Base-by-base conservation (phyloP, 2,888 invertebrate genomes). In the Sericinus montela region DNA sequence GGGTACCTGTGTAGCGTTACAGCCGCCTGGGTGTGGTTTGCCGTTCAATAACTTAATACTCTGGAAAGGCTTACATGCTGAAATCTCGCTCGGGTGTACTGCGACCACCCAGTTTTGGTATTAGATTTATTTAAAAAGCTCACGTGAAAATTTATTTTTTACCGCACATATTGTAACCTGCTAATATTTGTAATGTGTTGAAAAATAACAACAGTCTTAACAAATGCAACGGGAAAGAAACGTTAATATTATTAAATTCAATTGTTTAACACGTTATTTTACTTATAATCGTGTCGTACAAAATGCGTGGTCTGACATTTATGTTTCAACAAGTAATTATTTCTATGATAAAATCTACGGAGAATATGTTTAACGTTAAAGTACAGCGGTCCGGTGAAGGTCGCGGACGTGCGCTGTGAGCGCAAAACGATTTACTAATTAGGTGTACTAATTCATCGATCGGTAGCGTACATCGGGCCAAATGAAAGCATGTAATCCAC, bases 21-120 rank as follows among this genome's bases (percentile, higher is more conserved):
- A 83, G 77, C 69, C 75, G 73, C 74, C 75, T 74, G 88, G 88
- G 88, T 88, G 88, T 88, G 88, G 87, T 88, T 88, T 88, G 88
- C 88, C 87, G 88, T 88, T 88, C 88, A 82, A 88, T 88, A 88
- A 88, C 87, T 86, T 88, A 86, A 88, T 88, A 88, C 88, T 81
- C 83, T 83, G 78, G 82, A 80, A 84, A 88, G 86, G 87, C 84
- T 88, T 86, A 85, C 86, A 83, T 76, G 82, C 79, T 88, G 80
- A 88, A 87, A 88, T 88, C 88, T 86, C 83, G 76, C 84, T 75
- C 65, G 57, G 58, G 51, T 71, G 56, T 65, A 73, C 61, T 62
- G 60, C 62, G 75, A 54, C 58, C 41, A 48, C 62, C 15, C 30
- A 29, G 53, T 62, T 60, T 78, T 79, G 84, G 63, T 80, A 9